phyloP scores from a whole-genome alignment of 2,797 vertebrate genomes.

The Gila robusta region DNA sequence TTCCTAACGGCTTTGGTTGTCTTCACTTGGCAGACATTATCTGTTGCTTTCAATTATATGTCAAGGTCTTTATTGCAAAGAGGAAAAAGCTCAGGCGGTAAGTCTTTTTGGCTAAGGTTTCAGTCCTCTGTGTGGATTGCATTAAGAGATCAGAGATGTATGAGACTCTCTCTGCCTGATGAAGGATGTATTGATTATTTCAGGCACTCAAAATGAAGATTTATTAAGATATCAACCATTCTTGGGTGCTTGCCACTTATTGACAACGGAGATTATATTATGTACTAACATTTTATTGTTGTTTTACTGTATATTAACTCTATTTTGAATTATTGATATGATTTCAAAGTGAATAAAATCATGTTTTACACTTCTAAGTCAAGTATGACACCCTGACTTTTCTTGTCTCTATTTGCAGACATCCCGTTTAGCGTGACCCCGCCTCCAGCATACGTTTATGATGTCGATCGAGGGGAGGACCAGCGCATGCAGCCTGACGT shows the following conservation, averaged over 20 bases:
- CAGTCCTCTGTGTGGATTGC: conserved; percentile 23
- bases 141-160: conserved; percentile 35
- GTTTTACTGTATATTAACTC: conserved; percentile 19
- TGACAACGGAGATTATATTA: not conserved
- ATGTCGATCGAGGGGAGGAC: conserved; percentile 85
- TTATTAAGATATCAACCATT: not conserved
- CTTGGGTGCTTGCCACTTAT: not conserved
- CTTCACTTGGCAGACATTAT: conserved; percentile 24
- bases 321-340: not conserved
- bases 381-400: conserved; percentile 52
- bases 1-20: conserved; percentile 34
- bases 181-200: conserved; percentile 31
- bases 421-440: conserved; percentile 82
- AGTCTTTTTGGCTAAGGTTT: conserved; percentile 28
- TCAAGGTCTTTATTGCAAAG: conserved; percentile 25
- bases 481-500: conserved; percentile 82
- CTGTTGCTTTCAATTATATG: conserved; percentile 42
- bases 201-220: conserved; percentile 8
- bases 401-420: conserved; percentile 77
- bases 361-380: not conserved
- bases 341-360: conserved; percentile 12
- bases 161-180: conserved; percentile 3
- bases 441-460: conserved; percentile 81
- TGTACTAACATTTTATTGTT: not conserved
- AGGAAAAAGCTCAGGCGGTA: conserved; percentile 2